Conservation (phyloP, 2,797 vertebrate genomes). For the Hyperoplus immaculatus region DNA sequence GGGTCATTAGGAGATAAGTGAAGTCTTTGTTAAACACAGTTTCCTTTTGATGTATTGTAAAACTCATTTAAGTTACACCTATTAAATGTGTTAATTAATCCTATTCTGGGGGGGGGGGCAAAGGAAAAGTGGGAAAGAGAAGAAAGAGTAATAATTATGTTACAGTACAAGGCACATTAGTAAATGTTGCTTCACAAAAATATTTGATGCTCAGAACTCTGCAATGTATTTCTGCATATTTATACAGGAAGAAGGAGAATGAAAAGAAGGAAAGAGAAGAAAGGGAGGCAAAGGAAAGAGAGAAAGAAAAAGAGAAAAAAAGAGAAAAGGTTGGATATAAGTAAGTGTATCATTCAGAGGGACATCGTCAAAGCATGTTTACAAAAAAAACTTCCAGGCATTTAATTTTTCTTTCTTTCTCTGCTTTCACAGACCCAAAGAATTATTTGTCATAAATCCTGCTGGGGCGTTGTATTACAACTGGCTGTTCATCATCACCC, state of each 20-base stretch:
- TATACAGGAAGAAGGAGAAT: constrained; percentile 67
- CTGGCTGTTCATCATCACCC: constrained; percentile 94
- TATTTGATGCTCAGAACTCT: constrained; percentile 1
- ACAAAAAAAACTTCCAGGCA: background rate
- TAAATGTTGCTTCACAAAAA: background rate
- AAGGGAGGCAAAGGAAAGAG: constrained; percentile 78
- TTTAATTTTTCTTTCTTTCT: constrained; percentile 9
- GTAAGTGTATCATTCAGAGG: constrained; percentile 44
- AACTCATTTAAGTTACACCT: background rate
- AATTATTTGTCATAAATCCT: constrained; percentile 92
- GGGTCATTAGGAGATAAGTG: constrained; percentile 5
- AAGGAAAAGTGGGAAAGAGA: constrained; percentile 31
- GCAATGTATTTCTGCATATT: constrained; percentile 16
- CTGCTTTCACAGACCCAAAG: constrained; percentile 78
- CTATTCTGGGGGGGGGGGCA: constrained; percentile 63
- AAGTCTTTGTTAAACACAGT: background rate
- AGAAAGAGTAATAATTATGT: constrained; percentile 59
- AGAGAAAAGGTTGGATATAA: constrained; percentile 64
- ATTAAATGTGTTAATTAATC: constrained; percentile 31
- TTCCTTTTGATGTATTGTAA: constrained; percentile 6
- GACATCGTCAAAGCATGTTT: background rate
- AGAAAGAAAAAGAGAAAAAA: constrained; percentile 61
- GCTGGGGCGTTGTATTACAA: constrained; percentile 93
- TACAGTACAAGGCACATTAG: background rate
- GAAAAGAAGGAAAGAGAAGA: constrained; percentile 79